Conservation (phyloP, 2,113 vertebrate genomes). For the Trochalopteron elliotii region DNA sequence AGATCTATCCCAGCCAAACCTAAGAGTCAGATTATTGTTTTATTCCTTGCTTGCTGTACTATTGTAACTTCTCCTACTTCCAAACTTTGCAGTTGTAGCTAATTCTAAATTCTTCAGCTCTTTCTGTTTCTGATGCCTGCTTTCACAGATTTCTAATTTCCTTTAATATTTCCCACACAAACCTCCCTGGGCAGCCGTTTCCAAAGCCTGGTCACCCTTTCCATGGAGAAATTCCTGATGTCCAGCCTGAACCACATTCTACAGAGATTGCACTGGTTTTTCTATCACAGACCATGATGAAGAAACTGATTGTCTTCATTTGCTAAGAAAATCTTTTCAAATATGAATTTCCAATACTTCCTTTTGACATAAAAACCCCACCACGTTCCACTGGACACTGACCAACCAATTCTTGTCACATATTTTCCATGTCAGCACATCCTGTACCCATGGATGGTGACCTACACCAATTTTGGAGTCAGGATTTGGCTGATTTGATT, state of each 20-base stretch:
- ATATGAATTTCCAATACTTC: neutral
- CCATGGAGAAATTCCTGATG: neutral
- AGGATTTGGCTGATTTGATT: neutral
- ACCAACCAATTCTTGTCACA: neutral
- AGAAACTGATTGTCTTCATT: neutral
- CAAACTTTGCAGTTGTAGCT: neutral
- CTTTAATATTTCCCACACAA: neutral
- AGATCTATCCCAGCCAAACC: neutral
- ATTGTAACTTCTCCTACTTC: neutral
- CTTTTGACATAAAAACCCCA: neutral
- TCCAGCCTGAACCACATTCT: neutral
- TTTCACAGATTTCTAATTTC: neutral
- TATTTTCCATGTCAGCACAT: neutral
- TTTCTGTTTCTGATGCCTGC: neutral
- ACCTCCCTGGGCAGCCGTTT: neutral
- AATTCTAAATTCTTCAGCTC: neutral
- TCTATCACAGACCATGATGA: neutral
- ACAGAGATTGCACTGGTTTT: accelerated
- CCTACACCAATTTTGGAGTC: neutral
- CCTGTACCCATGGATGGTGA: neutral
- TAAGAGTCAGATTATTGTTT: neutral
- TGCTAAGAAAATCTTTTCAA: neutral
- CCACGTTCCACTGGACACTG: neutral
- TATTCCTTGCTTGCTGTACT: neutral
- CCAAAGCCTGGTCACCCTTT: neutral